Evolutionary conservation across 2,113 vertebrate species (phyloP), one percentile per base, ranked within the genome.

Genomic region (Neolamprologus devosi): DNA sequence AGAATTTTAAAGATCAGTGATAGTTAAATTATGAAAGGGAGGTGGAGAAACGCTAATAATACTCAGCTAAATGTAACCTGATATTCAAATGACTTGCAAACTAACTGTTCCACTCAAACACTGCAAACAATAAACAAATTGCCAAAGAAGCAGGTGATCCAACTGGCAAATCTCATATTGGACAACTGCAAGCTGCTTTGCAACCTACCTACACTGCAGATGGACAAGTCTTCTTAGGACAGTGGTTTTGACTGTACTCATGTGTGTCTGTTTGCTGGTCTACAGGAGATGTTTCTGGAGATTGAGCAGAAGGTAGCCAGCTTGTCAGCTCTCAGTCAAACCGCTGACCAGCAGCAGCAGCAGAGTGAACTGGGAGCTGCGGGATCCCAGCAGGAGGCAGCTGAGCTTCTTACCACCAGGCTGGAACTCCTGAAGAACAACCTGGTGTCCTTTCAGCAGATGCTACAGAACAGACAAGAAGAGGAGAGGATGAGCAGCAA

Each of bases 371-470:
- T 8, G 79, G 88, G 42, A 81, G 45, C 81, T 92, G 79, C 90
- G 80, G 60, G 93, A 91, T 90, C 94, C 28, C 96, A 97, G 28
- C 96, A 97, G 5, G 95, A 96, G 8, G 96, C 96, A 55, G 96
- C 95, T 0, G 97, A 98, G 87, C 90, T 91, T 3, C 97, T 99
- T 60, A 96, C 96, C 51, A 82, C 94, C 87, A 98, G 97, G 91
- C 96, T 99, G 84, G 96, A 97, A 88, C 90, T 96, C 51, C 97
- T 99, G 63, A 98, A 98, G 79, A 87, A 86, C 90, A 96, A 96
- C 88, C 97, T 99, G 94, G 95, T 98, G 54, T 94, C 94, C 19
- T 97, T 98, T 87, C 98, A 98, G 82, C 79, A 92, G 88, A 95
- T 96, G 95, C 97, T 99, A 63, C 97, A 97, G 89, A 96, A 96